phyloP scores from a whole-genome alignment of 2,888 invertebrate species.

The Melipona bicolor region DNA sequence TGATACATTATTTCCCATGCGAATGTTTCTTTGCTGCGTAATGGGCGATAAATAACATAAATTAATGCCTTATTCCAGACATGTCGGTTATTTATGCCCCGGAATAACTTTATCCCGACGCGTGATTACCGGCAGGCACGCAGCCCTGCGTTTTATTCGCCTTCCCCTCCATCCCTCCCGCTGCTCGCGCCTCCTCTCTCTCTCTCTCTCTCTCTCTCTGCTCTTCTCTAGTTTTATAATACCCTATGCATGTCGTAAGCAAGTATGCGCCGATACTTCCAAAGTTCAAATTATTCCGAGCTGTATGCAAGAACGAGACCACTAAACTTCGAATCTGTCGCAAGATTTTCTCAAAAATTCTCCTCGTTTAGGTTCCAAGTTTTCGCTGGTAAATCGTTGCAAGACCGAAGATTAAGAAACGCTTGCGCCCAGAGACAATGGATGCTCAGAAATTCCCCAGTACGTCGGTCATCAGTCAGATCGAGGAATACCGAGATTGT shows the following conservation, averaged over 20 bases:
- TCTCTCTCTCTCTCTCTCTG: slow-evolving; percentile 20
- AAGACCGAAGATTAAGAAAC: background rate
- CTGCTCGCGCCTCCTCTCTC: slow-evolving; percentile 36
- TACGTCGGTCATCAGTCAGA: slow-evolving; percentile 30
- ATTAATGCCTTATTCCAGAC: slow-evolving; percentile 84
- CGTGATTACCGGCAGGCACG: slow-evolving; percentile 83
- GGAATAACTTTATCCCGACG: slow-evolving; percentile 83
- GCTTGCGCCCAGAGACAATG: too few species aligned
- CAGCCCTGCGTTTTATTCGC: slow-evolving; percentile 75
- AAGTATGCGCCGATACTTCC: slow-evolving; percentile 16
- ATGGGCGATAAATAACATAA: slow-evolving; percentile 84
- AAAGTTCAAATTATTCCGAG: slow-evolving; percentile 30
- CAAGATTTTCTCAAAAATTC: too few species aligned
- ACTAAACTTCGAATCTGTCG: too few species aligned
- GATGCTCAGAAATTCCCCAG: slow-evolving; percentile 20
- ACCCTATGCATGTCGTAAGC: slow-evolving; percentile 17
- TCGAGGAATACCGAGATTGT: slow-evolving; percentile 40
- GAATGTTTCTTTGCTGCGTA: slow-evolving; percentile 83
- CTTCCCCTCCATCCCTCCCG: slow-evolving; percentile 28
- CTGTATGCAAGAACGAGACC: too few species aligned
- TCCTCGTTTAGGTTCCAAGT: too few species aligned
- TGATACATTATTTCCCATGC: slow-evolving; percentile 84
- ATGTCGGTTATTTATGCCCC: slow-evolving; percentile 83
- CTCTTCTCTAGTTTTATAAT: slow-evolving; percentile 2
- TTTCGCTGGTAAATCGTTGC: background rate